phyloP scores from a whole-genome alignment of 1,140 invertebrate species.

The Orchesella cincta region DNA sequence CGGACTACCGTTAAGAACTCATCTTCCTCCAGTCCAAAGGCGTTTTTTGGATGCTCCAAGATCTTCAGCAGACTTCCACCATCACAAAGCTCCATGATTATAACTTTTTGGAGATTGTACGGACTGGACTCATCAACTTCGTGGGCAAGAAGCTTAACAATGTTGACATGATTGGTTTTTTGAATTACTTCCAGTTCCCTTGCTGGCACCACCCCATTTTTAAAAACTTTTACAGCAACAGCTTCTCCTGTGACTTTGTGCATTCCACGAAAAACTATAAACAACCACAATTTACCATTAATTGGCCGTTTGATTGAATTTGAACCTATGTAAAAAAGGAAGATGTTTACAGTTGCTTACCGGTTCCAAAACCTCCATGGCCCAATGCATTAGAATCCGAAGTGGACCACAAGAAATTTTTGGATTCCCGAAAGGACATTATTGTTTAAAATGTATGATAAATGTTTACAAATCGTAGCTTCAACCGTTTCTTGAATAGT shows the following conservation, averaged over 20 bases:
- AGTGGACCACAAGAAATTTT: constrained; percentile 37
- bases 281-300: background rate
- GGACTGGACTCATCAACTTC: constrained; percentile 74
- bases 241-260: constrained; percentile 23
- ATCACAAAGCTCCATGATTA: constrained; percentile 95
- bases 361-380: constrained; percentile 10
- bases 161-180: constrained; percentile 94
- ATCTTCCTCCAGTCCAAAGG: constrained; percentile 84
- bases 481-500: too few relatives aligned
- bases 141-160: constrained; percentile 89
- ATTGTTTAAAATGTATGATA: too few relatives aligned
- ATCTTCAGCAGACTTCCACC: constrained; percentile 91
- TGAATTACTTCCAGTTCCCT: constrained; percentile 86
- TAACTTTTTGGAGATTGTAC: constrained; percentile 82
- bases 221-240: constrained; percentile 36
- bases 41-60: constrained; percentile 91
- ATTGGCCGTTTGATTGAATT: background rate
- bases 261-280: constrained; percentile 36
- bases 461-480: too few relatives aligned
- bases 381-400: constrained; percentile 31
- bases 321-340: background rate
- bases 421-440: constrained; percentile 24
- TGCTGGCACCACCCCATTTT: constrained; percentile 69
- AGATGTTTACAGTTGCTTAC: background rate
- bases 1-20: constrained; percentile 88